A percentile compares a stretch with the other conserved stretches of the same genome.
Evolutionary conservation across 2,797 vertebrate genomes (phyloP).

Genomic region (Ctenopoma multispine): DNA sequence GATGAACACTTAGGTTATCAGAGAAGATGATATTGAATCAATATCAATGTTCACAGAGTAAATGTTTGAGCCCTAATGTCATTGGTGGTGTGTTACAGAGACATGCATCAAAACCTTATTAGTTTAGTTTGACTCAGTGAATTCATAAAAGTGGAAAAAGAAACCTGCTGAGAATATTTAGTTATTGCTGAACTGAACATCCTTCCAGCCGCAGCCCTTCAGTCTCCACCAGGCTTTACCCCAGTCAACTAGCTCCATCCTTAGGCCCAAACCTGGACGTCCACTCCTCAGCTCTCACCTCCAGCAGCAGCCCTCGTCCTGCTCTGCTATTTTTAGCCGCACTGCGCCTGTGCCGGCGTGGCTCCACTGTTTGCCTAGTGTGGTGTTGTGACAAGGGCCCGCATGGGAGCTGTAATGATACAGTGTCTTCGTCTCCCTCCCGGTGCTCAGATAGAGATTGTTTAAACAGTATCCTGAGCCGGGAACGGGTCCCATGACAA

Average conservation of each 20-base stretch:
- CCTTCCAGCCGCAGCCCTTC: neutral
- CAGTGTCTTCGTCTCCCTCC: conserved; percentile 80
- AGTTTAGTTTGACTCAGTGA: too few species aligned
- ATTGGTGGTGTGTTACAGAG: too few species aligned
- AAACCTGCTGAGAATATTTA: too few species aligned
- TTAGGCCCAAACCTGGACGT: conserved; percentile 39
- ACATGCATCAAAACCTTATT: too few species aligned
- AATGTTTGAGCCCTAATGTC: too few species aligned
- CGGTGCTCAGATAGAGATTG: conserved; percentile 82
- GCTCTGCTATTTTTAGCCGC: conserved; percentile 75
- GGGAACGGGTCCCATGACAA: conserved; percentile 87
- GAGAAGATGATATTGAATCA: too few species aligned
- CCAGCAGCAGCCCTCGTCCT: conserved; percentile 24
- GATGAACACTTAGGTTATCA: too few species aligned
- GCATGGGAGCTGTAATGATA: conserved; percentile 81
- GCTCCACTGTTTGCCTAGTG: conserved; percentile 71
- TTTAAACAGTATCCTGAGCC: conserved; percentile 86
- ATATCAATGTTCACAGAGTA: too few species aligned
- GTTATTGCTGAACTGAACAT: conserved; percentile 2
- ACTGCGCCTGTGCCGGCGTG: conserved; percentile 58
- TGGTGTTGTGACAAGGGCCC: conserved; percentile 82
- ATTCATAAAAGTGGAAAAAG: too few species aligned
- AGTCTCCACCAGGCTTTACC: neutral
- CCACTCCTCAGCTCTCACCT: conserved; percentile 40
- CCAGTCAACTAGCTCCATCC: conserved; percentile 15